Base-by-base conservation (phyloP, 2,888 invertebrate genomes). In the Dendrolimus houi region DNA sequence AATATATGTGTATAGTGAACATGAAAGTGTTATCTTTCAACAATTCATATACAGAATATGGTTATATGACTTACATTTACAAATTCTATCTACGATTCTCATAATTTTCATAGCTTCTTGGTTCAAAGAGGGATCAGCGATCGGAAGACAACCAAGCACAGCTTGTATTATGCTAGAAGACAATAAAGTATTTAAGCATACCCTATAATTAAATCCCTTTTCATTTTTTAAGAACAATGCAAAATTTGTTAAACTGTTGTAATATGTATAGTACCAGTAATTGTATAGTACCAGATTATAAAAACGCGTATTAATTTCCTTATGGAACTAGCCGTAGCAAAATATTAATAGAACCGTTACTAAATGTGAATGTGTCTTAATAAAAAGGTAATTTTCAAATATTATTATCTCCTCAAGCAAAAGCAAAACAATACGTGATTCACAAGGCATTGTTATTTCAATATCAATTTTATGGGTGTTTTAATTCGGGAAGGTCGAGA, bases 61-160 rank as follows among this genome's bases (percentile, higher is more conserved):
- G 17, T 56, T 40, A 55, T 52, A 53, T 54, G 61, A 74, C 92
- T 86, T 83, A 94, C 96, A 95, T 88, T 93, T 94, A 62, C 93
- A 87, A 54, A 96, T 83, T 65, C 95, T 90, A 60, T 93, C 92
- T 7, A 94, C 94, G 58, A 92, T 92, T 67, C 94, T 85, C 83
- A 95, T 92, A 55, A 96, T 93, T 77, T 93, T 94, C 66, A 88
- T 82, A 6, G 94, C 92, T 75, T 96, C 96, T 75, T 94, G 94
- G 63, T 92, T 86, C 41, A 96, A 82, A 0, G 94, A 93, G 41
- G 93, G 92, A 67, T 96, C 95, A 2, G 90, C 83, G 55, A 96
- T 93, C 29, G 92, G 86, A 52, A 95, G 83, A 72, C 94, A 93
- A 1, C 95, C 95, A 41, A 96, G 89, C 8, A 93, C 85, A 0